Percentiles rank a stretch among this genome's conserved stretches.
These are phyloP conservation scores for Stenurella melanura DNA, from an alignment of 2,888 invertebrate species.

Conservation along the genomic window DNA sequence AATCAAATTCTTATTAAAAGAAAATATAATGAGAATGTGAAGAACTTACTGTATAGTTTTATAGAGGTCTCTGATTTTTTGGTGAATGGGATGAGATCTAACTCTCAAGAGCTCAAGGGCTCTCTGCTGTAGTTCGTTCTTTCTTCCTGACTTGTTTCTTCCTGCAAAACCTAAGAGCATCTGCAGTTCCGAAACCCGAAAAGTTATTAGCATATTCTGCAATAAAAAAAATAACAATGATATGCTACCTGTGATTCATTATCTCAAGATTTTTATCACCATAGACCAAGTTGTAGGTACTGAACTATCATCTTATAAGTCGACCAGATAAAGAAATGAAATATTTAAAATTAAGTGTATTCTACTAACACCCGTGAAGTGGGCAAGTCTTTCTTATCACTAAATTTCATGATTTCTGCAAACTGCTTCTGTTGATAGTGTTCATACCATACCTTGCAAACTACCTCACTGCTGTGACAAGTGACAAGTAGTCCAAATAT, in stretches of 20 bases:
- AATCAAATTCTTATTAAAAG: slow-evolving; percentile 3
- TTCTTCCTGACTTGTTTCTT: slow-evolving; percentile 86
- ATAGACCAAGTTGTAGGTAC: not conserved
- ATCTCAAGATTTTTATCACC: not conserved
- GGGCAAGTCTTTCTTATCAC: not conserved
- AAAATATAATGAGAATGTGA: slow-evolving; percentile 16
- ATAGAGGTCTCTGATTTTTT: slow-evolving; percentile 82
- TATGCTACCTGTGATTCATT: not conserved
- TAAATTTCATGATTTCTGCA: not conserved
- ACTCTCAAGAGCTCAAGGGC: slow-evolving; percentile 83
- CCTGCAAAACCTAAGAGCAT: slow-evolving; percentile 87
- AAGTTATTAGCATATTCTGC: slow-evolving; percentile 77
- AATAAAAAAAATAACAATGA: slow-evolving; percentile 57
- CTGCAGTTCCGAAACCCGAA: slow-evolving; percentile 90
- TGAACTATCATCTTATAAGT: not conserved
- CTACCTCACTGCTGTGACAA: slow-evolving; percentile 11
- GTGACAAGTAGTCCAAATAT: slow-evolving; percentile 4
- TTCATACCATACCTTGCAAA: not conserved
- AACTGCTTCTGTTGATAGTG: not conserved
- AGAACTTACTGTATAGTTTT: slow-evolving; percentile 79
- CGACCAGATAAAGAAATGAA: not conserved
- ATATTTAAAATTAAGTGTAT: not conserved
- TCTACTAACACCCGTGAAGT: not conserved
- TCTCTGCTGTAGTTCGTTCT: slow-evolving; percentile 85
- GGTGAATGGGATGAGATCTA: slow-evolving; percentile 78